These are phyloP conservation scores for Notodonta ziczac DNA, from an alignment of 2,888 invertebrate genomes.

Conservation along the genomic window DNA sequence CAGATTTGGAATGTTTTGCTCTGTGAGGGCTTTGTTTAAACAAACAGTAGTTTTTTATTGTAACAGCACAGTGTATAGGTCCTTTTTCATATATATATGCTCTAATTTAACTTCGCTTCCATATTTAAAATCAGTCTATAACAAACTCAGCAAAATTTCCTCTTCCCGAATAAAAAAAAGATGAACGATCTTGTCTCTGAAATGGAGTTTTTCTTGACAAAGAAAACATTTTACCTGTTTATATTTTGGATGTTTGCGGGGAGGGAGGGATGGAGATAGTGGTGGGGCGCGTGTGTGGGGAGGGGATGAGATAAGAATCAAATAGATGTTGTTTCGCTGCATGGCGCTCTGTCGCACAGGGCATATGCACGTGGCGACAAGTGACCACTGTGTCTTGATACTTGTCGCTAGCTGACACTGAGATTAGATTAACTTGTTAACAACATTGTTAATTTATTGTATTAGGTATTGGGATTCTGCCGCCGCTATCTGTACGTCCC, in stretches of 20 bases:
- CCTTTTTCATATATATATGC: too few species aligned
- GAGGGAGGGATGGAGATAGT: constrained; percentile 42
- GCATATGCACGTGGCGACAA: constrained; percentile 77
- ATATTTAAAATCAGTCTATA: constrained; percentile 31
- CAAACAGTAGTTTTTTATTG: too few species aligned
- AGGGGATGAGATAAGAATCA: constrained; percentile 80
- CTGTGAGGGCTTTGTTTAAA: too few species aligned
- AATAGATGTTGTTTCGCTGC: constrained; percentile 84
- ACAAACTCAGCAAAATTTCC: constrained; percentile 43
- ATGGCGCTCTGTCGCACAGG: constrained; percentile 66
- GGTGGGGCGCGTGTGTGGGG: constrained; percentile 42
- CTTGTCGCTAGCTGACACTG: constrained; percentile 48
- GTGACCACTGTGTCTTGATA: constrained; percentile 71
- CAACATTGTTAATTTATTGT: constrained; percentile 2
- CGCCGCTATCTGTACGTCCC: too few species aligned
- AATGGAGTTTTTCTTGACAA: constrained; percentile 71
- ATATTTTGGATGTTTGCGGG: constrained; percentile 69
- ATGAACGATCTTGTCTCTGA: constrained; percentile 65
- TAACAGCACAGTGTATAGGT: too few species aligned
- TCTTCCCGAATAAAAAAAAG: constrained; percentile 37
- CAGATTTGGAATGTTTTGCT: constrained; percentile 12
- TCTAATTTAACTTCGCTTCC: too few species aligned
- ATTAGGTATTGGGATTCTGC: too few species aligned
- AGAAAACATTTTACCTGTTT: constrained; percentile 77
- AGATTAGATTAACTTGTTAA: neutral